phyloP scores from a whole-genome alignment of 2,113 vertebrate genomes.

The Hystrix brachyura region DNA sequence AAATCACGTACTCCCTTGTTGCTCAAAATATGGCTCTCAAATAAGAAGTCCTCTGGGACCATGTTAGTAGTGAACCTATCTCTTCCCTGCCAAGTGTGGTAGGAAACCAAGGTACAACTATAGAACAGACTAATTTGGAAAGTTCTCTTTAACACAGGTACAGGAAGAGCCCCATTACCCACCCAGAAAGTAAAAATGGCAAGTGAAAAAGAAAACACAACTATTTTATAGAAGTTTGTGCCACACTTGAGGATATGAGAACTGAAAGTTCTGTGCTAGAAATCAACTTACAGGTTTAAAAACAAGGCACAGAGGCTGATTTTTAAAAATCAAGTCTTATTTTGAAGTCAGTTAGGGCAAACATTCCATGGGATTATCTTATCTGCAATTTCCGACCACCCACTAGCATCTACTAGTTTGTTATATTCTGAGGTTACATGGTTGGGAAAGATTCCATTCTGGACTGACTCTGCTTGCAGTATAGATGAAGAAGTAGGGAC shows the following conservation, averaged over 20 bases:
- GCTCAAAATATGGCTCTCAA: not conserved
- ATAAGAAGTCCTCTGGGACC: not conserved
- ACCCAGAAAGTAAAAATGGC: constrained; percentile 65
- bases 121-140: constrained; percentile 48
- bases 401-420: not conserved
- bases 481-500: not conserved
- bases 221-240: constrained; percentile 5
- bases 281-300: constrained; percentile 39
- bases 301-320: not conserved
- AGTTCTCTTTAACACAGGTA: constrained; percentile 60
- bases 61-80: not conserved
- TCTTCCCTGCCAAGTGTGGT: not conserved
- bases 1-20: not conserved
- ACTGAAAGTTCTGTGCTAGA: constrained; percentile 46
- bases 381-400: not conserved
- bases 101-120: not conserved
- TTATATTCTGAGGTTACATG: not conserved
- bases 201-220: constrained; percentile 43
- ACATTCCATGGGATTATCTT: not conserved
- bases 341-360: not conserved
- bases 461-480: not conserved
- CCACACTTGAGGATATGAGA: constrained; percentile 26
- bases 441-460: not conserved
- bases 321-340: constrained; percentile 20
- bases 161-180: constrained; percentile 48